Evolutionary conservation across 2,888 invertebrate genomes (phyloP).

Genomic region (Reticulitermes lucifugus): DNA sequence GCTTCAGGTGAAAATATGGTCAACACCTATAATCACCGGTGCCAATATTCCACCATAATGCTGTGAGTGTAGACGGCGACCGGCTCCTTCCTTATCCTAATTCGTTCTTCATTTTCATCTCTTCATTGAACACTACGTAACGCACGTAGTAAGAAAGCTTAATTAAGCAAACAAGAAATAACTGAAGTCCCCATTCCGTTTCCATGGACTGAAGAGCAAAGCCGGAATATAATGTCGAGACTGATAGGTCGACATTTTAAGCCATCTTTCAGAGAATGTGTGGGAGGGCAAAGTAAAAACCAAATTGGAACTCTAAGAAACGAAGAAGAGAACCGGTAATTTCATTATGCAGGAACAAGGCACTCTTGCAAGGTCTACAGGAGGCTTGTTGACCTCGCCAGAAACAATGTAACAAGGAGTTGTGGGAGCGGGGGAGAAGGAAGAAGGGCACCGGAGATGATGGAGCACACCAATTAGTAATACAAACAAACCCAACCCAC

Average conservation of each 20-base stretch:
- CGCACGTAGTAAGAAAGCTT: too few species aligned
- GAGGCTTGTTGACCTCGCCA: conserved; percentile 26
- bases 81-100: too few species aligned
- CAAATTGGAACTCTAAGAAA: neutral
- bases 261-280: neutral
- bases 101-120: too few species aligned
- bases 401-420: conserved; percentile 37
- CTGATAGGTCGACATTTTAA: neutral
- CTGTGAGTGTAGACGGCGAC: too few species aligned
- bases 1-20: too few species aligned
- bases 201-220: too few species aligned
- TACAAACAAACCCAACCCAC: conserved; percentile 31
- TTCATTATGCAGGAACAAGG: neutral
- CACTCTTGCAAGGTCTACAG: neutral
- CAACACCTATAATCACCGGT: too few species aligned
- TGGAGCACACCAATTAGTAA: conserved; percentile 41
- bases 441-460: conserved; percentile 23
- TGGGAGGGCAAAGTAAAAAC: neutral
- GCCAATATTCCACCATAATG: too few species aligned
- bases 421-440: neutral
- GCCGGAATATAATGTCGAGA: too few species aligned
- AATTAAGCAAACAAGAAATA: too few species aligned
- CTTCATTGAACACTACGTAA: too few species aligned
- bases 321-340: neutral
- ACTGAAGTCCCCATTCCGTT: too few species aligned